phyloP scores from a whole-genome alignment of 2,888 invertebrate genomes.

The Spodoptera picta region DNA sequence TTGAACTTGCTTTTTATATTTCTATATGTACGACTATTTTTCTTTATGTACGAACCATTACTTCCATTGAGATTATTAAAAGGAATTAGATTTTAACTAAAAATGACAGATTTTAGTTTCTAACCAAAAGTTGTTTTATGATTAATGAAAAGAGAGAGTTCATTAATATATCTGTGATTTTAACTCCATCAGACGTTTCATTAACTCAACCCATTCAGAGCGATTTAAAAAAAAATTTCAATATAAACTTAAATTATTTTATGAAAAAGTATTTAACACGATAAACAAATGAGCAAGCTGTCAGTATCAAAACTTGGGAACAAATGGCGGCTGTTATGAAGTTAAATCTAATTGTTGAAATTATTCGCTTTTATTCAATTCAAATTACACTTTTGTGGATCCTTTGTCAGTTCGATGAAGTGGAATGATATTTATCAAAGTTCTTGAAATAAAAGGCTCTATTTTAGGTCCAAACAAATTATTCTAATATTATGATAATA shows the following conservation, averaged over 20 bases:
- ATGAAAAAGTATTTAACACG: constrained; percentile 8
- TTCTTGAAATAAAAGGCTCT: too few relatives aligned
- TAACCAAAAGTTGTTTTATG: too few relatives aligned
- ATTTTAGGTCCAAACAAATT: too few relatives aligned
- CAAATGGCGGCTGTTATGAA: constrained; percentile 18
- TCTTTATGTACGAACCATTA: too few relatives aligned
- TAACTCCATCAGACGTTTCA: background rate
- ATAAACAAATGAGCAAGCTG: constrained; percentile 19
- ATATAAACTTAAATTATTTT: constrained; percentile 6
- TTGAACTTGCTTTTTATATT: background rate
- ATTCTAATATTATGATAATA: too few relatives aligned
- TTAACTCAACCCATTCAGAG: constrained; percentile 4
- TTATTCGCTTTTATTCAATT: constrained; percentile 8
- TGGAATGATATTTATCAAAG: background rate
- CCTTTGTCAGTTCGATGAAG: background rate
- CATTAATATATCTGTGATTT: background rate
- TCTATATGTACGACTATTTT: too few relatives aligned
- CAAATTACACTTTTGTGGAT: constrained; percentile 4
- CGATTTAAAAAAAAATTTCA: background rate
- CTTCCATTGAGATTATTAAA: too few relatives aligned
- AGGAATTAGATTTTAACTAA: too few relatives aligned
- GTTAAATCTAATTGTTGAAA: constrained; percentile 15
- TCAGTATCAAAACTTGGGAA: constrained; percentile 26
- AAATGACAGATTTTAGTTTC: too few relatives aligned
- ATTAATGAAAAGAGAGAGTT: background rate